A percentile compares a stretch with the other conserved stretches of the same genome.
phyloP scores from a whole-genome alignment of 2,888 invertebrate species.

The Caenorhabditis sp. region DNA sequence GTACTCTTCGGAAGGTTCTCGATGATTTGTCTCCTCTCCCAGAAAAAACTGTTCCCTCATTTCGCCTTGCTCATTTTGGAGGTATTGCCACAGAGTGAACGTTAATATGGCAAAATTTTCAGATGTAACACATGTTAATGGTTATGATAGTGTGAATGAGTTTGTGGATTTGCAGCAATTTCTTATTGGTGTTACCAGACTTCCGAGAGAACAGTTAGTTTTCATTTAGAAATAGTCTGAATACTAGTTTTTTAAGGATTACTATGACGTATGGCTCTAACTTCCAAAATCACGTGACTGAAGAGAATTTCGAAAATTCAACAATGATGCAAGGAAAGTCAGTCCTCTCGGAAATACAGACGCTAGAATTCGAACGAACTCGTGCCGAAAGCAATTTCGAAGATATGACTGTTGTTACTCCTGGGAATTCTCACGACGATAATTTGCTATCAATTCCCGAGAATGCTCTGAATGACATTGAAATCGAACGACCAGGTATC shows the following conservation, averaged over 20 bases:
- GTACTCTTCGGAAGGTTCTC: slow-evolving; percentile 6
- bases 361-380: neutral
- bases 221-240: neutral
- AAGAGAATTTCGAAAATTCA: neutral
- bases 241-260: neutral
- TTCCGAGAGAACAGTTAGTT: slow-evolving; percentile 2
- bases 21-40: slow-evolving; percentile 10
- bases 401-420: neutral
- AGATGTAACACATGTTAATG: slow-evolving; percentile 9
- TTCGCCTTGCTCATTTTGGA: slow-evolving; percentile 19
- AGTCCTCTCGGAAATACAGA: neutral
- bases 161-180: slow-evolving; percentile 10
- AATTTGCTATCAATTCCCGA: neutral
- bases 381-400: neutral
- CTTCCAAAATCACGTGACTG: neutral
- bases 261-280: slow-evolving; percentile 3
- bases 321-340: neutral
- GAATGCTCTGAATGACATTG: neutral
- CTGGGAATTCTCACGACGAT: neutral
- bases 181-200: slow-evolving; percentile 4
- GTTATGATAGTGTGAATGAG: slow-evolving; percentile 10
- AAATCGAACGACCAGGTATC: neutral
- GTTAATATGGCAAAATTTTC: neutral
- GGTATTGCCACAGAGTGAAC: slow-evolving; percentile 1
- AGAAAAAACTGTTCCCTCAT: slow-evolving; percentile 10